Conservation (phyloP, 2,888 invertebrate genomes). For the Cephus pulcher region DNA sequence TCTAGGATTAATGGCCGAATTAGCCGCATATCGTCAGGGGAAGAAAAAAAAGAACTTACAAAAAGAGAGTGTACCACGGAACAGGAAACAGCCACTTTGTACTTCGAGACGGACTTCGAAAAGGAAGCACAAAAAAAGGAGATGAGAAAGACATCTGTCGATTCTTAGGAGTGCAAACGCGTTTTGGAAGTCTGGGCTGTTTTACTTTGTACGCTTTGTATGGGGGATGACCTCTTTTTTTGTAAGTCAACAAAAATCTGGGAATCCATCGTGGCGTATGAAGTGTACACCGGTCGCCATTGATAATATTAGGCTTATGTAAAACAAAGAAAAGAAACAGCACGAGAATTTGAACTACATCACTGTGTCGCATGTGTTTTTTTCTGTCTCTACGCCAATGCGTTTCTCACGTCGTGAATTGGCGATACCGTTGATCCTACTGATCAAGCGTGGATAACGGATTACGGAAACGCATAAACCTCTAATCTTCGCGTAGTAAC, state of each 20-base stretch:
- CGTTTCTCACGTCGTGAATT: background rate
- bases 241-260: background rate
- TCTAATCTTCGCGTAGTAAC: background rate
- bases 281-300: background rate
- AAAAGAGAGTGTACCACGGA: background rate
- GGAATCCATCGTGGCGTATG: background rate
- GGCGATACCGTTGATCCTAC: background rate
- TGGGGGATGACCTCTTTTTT: background rate
- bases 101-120: background rate
- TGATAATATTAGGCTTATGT: background rate
- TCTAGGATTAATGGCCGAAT: slow-evolving; percentile 31
- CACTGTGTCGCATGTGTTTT: background rate
- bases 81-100: background rate
- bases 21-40: slow-evolving; percentile 31
- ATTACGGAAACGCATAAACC: background rate
- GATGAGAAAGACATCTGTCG: background rate
- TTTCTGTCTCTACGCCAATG: background rate
- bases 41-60: background rate
- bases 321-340: background rate
- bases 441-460: background rate
- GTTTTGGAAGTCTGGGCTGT: background rate
- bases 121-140: background rate
- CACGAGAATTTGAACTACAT: background rate
- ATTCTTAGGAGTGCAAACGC: background rate
- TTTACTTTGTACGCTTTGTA: background rate